Evolutionary conservation across 2,113 vertebrate species (phyloP).

Genomic region (Acinonyx jubatus): DNA sequence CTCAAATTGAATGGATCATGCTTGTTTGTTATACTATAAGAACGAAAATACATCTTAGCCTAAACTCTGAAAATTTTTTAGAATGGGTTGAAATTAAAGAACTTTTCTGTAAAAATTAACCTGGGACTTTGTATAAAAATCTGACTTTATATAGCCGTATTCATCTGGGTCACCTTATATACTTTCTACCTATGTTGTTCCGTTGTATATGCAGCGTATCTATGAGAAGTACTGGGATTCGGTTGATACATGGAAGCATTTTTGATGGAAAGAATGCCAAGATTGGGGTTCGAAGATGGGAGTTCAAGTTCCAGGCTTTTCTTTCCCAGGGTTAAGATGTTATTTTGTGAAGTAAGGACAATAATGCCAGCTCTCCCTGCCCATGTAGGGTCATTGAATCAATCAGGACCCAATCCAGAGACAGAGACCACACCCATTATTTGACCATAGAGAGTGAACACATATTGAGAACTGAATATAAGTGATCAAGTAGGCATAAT

Average conservation of each 20-base stretch:
- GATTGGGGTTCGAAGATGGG: neutral
- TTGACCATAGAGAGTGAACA: neutral
- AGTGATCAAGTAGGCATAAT: neutral
- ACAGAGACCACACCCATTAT: neutral
- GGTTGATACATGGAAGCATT: neutral
- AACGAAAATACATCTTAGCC: neutral
- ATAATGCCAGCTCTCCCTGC: neutral
- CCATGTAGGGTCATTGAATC: neutral
- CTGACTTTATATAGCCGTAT: neutral
- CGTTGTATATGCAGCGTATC: rapidly evolving
- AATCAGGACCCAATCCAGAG: neutral
- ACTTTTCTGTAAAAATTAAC: neutral
- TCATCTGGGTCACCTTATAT: neutral
- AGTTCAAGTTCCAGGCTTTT: neutral
- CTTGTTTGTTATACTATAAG: neutral
- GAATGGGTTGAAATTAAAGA: neutral
- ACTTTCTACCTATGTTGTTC: neutral
- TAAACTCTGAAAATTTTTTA: neutral
- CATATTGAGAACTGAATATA: neutral
- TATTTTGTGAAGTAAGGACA: neutral
- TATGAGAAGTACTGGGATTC: neutral
- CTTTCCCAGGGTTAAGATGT: neutral
- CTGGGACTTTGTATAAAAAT: neutral
- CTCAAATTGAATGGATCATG: neutral
- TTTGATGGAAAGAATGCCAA: neutral